These are phyloP conservation scores for Rhopalosiphum padi DNA, from an alignment of 1,140 invertebrate genomes.

Conservation along the genomic window DNA sequence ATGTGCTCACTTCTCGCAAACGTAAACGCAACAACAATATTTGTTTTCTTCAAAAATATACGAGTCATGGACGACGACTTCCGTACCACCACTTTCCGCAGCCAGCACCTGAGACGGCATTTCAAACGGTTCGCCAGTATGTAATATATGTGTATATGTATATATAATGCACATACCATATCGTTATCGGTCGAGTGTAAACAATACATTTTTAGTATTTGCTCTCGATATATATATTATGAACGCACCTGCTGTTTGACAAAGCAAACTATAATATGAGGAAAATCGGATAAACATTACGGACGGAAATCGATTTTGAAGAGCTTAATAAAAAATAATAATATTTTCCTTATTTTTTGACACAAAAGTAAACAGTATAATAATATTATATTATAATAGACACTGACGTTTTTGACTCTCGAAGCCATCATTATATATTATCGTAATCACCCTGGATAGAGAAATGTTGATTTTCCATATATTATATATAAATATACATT, in stretches of 20 bases:
- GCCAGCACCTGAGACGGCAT: neutral
- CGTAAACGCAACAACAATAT: neutral
- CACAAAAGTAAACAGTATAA: slow-evolving; percentile 13
- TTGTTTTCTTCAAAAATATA: neutral
- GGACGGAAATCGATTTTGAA: neutral
- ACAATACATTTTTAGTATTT: neutral
- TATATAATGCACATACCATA: neutral
- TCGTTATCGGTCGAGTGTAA: slow-evolving; percentile 2
- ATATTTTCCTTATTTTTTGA: neutral
- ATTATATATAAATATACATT: neutral
- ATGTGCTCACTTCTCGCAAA: neutral
- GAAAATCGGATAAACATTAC: slow-evolving; percentile 9
- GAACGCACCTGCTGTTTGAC: neutral
- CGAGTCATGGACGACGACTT: neutral
- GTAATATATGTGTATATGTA: neutral
- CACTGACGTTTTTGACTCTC: neutral
- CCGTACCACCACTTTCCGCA: too few species aligned
- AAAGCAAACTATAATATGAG: neutral
- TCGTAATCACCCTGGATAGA: neutral
- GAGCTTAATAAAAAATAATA: neutral
- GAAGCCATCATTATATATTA: neutral
- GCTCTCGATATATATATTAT: neutral
- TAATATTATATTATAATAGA: slow-evolving; percentile 6
- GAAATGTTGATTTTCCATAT: neutral
- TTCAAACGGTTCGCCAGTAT: neutral